phyloP scores from a whole-genome alignment of 2,797 vertebrate species.

The Calcarius lapponicus region DNA sequence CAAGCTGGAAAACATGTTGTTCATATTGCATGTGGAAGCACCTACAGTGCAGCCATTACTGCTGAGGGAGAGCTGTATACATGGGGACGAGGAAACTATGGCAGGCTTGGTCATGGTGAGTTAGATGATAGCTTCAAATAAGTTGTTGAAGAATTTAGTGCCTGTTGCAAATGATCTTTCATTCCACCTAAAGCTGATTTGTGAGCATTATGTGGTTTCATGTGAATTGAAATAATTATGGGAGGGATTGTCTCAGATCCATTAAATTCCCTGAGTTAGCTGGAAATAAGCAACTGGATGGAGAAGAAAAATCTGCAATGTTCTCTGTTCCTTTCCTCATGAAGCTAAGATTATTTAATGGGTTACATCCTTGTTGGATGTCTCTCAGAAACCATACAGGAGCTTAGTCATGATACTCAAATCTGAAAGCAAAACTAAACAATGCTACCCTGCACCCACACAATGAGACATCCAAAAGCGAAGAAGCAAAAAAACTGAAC shows the following conservation, averaged over 20 bases:
- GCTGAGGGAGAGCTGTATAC: constrained; percentile 96
- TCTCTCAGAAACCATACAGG: neutral
- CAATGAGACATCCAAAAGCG: neutral
- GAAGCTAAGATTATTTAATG: neutral
- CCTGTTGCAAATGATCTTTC: neutral
- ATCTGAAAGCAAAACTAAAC: neutral
- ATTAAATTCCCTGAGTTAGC: neutral
- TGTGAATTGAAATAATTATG: neutral
- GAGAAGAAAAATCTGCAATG: neutral
- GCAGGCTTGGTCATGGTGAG: constrained; percentile 93
- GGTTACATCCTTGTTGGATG: neutral
- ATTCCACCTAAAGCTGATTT: neutral
- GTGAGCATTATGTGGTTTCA: neutral
- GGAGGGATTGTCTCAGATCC: neutral
- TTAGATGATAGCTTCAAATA: neutral
- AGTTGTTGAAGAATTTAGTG: neutral
- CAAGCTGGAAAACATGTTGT: constrained; percentile 92
- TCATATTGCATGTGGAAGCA: constrained; percentile 94
- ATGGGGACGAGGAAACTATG: constrained; percentile 97
- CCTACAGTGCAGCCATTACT: constrained; percentile 94
- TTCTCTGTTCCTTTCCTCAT: neutral
- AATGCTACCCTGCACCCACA: accelerated
- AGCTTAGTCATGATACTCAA: neutral
- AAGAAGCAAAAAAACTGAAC: neutral
- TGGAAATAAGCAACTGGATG: neutral